A percentile compares a stretch with the other conserved stretches of the same genome.
These are phyloP conservation scores for Myiotriccus ornatus DNA, from an alignment of 2,797 vertebrate genomes.

Conservation along the genomic window DNA sequence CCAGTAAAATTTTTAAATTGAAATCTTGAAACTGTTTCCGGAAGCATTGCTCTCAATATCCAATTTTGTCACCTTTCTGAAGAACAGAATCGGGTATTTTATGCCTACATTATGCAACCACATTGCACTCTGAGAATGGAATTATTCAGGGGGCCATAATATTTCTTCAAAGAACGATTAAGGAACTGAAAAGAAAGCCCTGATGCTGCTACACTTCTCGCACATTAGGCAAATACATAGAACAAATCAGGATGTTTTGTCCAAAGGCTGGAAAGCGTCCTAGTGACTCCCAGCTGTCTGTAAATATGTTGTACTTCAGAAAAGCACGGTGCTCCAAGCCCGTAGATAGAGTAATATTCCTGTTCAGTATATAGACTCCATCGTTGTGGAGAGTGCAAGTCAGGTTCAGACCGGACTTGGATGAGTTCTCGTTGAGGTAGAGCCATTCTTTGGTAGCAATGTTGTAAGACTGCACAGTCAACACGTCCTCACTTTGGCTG, in stretches of 20 bases:
- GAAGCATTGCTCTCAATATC: background rate
- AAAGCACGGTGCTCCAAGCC: slow-evolving; percentile 89
- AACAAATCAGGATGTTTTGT: slow-evolving; percentile 92
- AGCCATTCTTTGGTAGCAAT: slow-evolving; percentile 85
- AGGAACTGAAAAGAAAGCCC: background rate
- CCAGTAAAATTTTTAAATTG: background rate
- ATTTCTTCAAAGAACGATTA: background rate
- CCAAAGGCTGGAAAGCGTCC: slow-evolving; percentile 88
- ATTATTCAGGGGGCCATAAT: background rate
- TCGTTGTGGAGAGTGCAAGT: slow-evolving; percentile 93
- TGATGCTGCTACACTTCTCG: slow-evolving; percentile 57
- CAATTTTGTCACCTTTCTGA: background rate
- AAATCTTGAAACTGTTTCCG: background rate
- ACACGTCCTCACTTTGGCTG: slow-evolving; percentile 85
- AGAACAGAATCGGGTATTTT: background rate
- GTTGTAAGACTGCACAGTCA: slow-evolving; percentile 92
- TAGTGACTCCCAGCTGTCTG: slow-evolving; percentile 88
- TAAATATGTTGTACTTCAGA: slow-evolving; percentile 93
- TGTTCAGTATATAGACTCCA: slow-evolving; percentile 93
- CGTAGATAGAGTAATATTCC: slow-evolving; percentile 87
- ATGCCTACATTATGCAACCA: background rate
- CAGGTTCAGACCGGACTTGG: slow-evolving; percentile 93
- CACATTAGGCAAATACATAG: slow-evolving; percentile 87
- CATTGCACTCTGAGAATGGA: background rate
- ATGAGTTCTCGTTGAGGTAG: slow-evolving; percentile 89